Base-by-base conservation (phyloP, 2,113 vertebrate species). In the Mirounga angustirostris region DNA sequence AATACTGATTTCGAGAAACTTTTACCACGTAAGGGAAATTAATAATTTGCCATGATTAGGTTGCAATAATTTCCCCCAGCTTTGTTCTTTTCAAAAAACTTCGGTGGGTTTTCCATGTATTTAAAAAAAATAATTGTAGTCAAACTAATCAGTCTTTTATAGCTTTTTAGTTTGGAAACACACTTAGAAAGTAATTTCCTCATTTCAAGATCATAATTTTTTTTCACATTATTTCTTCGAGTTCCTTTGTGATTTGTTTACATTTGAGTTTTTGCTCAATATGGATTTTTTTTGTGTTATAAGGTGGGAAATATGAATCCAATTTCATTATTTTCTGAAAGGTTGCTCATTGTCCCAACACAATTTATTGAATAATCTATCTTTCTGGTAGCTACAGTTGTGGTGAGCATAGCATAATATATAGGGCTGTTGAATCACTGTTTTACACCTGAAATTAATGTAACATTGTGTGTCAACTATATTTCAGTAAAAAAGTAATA, bases 121-220 rank as follows among this genome's bases (percentile, higher is more conserved):
- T 78, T 67, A 4, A 52, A 73, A 54, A 91, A 33, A 43, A 14
- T 76, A 67, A 46, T 83, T 83, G 1, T 30, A 79, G 28, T 78
- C 13, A 63, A 88, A 71, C 74, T 71, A 78, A 63, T 19, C 28
- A 84, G 1, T 79, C 16, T 46, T 96, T 74, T 21, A 91, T 1
- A 1, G 7, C 7, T 88, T 94, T 95, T 97, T 5, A 54, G 5
- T 65, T 89, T 80, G 54, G 21, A 89, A 80, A 18, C 36, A 81
- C 26, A 61, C 7, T 95, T 88, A 82, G 61, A 91, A 91, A 63
- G 61, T 46, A 46, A 24, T 93, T 93, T 89, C 52, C 46, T 93
- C 10, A 52, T 58, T 90, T 89, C 22, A 61, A 85, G 33, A 81
- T n/a, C 1, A 14, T 21, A 80, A 11, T 58, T 46, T 89, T 85